Percentiles rank a stretch among this genome's conserved stretches.
phyloP scores from a whole-genome alignment of 1,140 invertebrate genomes.

The Contarinia nasturtii region DNA sequence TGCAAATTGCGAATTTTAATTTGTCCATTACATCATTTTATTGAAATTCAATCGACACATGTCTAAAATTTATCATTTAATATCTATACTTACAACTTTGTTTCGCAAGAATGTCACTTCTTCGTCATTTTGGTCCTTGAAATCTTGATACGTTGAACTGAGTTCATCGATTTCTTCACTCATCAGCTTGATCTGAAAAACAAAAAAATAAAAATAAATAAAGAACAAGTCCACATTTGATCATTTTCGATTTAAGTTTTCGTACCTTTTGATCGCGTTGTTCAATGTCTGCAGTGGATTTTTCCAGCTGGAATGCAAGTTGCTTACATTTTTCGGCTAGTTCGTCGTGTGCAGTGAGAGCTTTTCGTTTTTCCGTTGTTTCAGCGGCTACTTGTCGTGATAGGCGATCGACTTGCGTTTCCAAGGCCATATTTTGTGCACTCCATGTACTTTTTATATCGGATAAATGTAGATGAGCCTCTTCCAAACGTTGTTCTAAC shows the following conservation, averaged over 20 bases:
- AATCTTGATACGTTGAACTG: slow-evolving; percentile 35
- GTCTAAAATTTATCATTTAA: too few species aligned
- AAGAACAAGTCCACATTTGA: too few species aligned
- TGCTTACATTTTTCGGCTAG: slow-evolving; percentile 41
- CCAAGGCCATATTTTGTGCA: slow-evolving; percentile 64
- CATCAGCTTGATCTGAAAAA: slow-evolving; percentile 30
- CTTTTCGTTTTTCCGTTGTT: slow-evolving; percentile 50
- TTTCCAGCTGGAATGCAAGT: slow-evolving; percentile 45
- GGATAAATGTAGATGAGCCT: slow-evolving; percentile 62
- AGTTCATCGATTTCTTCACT: slow-evolving; percentile 42
- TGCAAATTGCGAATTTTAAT: not conserved
- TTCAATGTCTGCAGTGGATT: slow-evolving; percentile 42
- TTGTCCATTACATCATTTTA: not conserved
- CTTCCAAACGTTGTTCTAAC: slow-evolving; percentile 56
- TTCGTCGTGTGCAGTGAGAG: slow-evolving; percentile 45
- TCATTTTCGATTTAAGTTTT: not conserved
- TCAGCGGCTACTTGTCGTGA: slow-evolving; percentile 65
- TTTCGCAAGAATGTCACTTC: slow-evolving; percentile 37
- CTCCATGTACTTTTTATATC: slow-evolving; percentile 83
- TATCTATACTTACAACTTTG: slow-evolving; percentile 40
- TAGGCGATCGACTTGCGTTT: slow-evolving; percentile 62
- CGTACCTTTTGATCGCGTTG: slow-evolving; percentile 49
- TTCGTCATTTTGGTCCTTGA: slow-evolving; percentile 36
- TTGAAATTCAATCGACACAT: not conserved
- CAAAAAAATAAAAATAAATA: not conserved